Base-by-base conservation (phyloP, 2,888 invertebrate genomes). In the Amiota mariae region DNA sequence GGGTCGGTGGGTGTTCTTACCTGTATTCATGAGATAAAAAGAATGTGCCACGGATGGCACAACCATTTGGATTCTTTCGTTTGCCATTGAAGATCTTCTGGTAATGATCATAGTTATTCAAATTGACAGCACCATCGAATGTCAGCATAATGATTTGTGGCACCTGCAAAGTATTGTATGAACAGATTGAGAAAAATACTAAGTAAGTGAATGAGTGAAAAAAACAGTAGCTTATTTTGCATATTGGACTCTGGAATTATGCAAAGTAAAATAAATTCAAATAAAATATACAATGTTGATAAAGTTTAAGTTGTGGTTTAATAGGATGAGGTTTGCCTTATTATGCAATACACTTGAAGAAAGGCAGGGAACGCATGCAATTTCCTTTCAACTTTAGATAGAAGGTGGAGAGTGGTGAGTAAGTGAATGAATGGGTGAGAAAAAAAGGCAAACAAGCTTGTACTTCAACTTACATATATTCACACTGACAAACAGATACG, bases 81-180 rank as follows among this genome's bases (percentile, higher is more conserved):
- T 94, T 94, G 75, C 92, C 93, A 86, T 93, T 93, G 89, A 97
- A 96, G 72, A 97, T 95, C 90, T 95, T 95, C 88, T 93, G 93
- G 91, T 97, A 97, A 85, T 95, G 93, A 77, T 96, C 95, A 89
- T 93, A 97, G 90, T 97, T 98, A 89, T 97, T 96, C 86, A 96
- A 92, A 91, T 98, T 98, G 81, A 97, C 93, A 36, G 97, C 97
- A 71, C 97, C 98, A 89, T 97, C 97, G 89, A 98, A 97, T 57
- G 97, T 97, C 84, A 98, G 90, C 87, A 97, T 90, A 82, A 98
- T 95, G 93, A 98, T 97, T 92, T 98, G 97, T 9, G 97, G 97
- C 56, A 95, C 95, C 96, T 97, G 91, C 36, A 36, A 2, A 36
- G 36, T 36, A 36, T 36, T 6, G 36, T 36, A 36, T 36, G 36